Percentiles rank a stretch among this genome's conserved stretches.
phyloP scores from a whole-genome alignment of 2,113 vertebrate species.

The Naja naja region DNA sequence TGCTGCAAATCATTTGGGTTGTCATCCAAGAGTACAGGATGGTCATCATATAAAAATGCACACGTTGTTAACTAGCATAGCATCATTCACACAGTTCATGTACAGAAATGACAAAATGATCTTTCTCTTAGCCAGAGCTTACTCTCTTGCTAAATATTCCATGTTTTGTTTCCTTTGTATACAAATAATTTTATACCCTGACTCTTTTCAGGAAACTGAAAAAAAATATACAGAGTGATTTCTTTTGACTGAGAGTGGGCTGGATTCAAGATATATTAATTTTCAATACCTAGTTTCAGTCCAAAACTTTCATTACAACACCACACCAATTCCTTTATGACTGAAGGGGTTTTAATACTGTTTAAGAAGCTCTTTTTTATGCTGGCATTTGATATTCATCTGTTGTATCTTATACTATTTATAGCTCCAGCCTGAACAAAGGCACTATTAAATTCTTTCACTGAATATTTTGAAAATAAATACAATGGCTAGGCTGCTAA shows the following conservation, averaged over 20 bases:
- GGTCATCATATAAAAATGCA: not conserved
- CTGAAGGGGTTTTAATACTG: not conserved
- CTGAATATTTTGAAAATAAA: conserved; percentile 4
- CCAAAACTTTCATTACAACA: not conserved
- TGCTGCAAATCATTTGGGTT: not conserved
- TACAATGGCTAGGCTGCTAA: not conserved
- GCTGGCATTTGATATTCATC: not conserved
- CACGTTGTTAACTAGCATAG: not conserved
- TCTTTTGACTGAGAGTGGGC: not conserved
- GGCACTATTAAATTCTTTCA: not conserved
- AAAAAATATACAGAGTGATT: not conserved
- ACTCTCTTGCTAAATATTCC: not conserved
- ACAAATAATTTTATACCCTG: not conserved
- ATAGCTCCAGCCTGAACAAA: not conserved
- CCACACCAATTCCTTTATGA: not conserved
- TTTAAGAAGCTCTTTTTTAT: not conserved
- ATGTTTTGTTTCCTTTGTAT: not conserved
- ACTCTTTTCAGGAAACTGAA: not conserved
- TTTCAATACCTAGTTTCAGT: not conserved
- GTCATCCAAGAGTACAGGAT: not conserved
- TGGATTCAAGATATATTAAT: not conserved
- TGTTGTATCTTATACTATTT: not conserved
- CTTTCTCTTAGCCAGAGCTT: not conserved
- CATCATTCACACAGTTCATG: not conserved
- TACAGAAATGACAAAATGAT: not conserved